Evolutionary conservation across 2,888 invertebrate species (phyloP).

Genomic region (Andricus curvator): DNA sequence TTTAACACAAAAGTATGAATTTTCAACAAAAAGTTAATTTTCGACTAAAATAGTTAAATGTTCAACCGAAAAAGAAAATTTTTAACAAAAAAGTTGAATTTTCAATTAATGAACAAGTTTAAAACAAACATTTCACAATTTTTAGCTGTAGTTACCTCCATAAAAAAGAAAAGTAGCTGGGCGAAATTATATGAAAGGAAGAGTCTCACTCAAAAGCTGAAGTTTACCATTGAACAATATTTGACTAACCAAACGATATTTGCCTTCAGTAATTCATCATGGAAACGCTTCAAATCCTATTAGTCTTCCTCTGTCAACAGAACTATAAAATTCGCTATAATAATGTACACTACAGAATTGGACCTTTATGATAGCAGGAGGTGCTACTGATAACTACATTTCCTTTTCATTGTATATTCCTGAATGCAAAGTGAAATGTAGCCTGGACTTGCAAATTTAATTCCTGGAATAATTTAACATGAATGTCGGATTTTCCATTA

Average conservation of each 20-base stretch:
- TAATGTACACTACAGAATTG: neutral
- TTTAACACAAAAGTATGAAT: too few species aligned
- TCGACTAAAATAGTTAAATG: too few species aligned
- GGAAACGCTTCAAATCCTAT: constrained; percentile 8
- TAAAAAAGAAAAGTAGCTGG: too few species aligned
- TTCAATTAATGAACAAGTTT: too few species aligned
- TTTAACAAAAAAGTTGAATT: too few species aligned
- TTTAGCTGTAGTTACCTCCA: too few species aligned
- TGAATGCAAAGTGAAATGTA: neutral
- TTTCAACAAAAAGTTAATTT: too few species aligned
- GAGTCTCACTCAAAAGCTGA: neutral
- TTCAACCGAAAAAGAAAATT: too few species aligned
- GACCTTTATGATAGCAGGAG: neutral
- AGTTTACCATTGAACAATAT: neutral
- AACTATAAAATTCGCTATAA: neutral
- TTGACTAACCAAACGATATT: neutral
- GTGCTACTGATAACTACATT: neutral
- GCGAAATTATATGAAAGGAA: neutral
- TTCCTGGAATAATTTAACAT: constrained; percentile 13
- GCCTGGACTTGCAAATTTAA: constrained; percentile 1
- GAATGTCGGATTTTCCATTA: neutral
- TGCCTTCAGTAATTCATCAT: neutral
- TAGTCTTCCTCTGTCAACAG: neutral
- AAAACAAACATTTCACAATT: too few species aligned
- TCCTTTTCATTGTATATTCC: neutral